phyloP scores from a whole-genome alignment of 53 echinoderm and acorn worm species.

The Echinarachnius parma region DNA sequence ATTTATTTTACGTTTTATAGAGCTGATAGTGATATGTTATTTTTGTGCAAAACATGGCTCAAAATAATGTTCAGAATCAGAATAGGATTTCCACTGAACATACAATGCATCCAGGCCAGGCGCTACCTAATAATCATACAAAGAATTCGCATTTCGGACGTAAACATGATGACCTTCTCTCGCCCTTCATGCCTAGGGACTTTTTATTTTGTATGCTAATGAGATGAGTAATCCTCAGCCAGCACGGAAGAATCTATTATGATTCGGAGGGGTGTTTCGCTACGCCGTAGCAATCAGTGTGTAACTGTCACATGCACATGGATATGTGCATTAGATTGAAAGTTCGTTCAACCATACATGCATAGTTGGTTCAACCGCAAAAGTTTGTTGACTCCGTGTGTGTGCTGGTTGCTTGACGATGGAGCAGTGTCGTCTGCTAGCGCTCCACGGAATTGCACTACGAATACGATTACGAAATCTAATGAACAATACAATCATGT shows the following conservation, averaged over 20 bases:
- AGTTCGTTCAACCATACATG: constrained; percentile 27
- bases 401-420: too few species aligned
- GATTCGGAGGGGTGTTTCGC: background rate
- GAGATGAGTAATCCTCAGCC: constrained; percentile 24
- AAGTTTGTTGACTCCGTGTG: constrained; percentile 29
- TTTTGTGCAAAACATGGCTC: too few species aligned
- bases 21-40: too few species aligned
- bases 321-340: background rate
- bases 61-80: too few species aligned
- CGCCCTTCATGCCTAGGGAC: constrained; percentile 15
- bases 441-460: too few species aligned
- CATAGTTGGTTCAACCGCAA: background rate
- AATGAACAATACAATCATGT: too few species aligned
- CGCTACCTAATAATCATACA: too few species aligned
- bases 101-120: too few species aligned
- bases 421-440: too few species aligned
- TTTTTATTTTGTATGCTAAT: constrained; percentile 40
- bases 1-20: too few species aligned
- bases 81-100: too few species aligned
- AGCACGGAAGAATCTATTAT: constrained; percentile 6
- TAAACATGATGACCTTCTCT: constrained; percentile 38
- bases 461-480: too few species aligned
- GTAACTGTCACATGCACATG: background rate
- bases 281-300: background rate
- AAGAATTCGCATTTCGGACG: background rate